Percentiles rank a stretch among this genome's conserved stretches.
Evolutionary conservation across 2,797 vertebrate species (phyloP).

Genomic region (Neosilurus mollespiculum): DNA sequence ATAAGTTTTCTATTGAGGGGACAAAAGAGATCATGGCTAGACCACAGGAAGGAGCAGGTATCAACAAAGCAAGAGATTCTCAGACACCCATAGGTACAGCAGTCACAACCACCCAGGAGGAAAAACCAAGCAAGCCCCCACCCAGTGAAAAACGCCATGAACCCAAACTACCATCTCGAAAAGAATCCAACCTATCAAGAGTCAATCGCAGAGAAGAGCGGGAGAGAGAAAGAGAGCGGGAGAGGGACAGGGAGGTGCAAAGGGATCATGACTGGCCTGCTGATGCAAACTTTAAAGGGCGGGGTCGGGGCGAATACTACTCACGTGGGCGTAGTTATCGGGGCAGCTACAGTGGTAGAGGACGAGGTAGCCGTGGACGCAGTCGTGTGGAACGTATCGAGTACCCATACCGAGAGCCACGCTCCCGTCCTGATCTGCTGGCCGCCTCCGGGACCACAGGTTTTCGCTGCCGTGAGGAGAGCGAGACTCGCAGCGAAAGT

Average conservation of each 20-base stretch:
- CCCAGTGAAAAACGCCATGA: slow-evolving; percentile 82
- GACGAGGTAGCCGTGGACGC: slow-evolving; percentile 83
- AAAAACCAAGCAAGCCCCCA: slow-evolving; percentile 80
- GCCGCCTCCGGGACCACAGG: slow-evolving; percentile 70
- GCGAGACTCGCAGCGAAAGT: slow-evolving; percentile 97
- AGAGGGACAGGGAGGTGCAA: slow-evolving; percentile 57
- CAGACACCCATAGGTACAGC: slow-evolving; percentile 68
- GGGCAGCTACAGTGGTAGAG: slow-evolving; percentile 89
- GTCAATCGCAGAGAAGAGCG: slow-evolving; percentile 89
- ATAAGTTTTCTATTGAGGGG: slow-evolving; percentile 69
- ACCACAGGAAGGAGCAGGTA: slow-evolving; percentile 56
- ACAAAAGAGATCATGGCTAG: slow-evolving; percentile 74
- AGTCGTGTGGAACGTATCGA: slow-evolving; percentile 90
- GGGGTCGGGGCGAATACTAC: slow-evolving; percentile 96
- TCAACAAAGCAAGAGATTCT: slow-evolving; percentile 67
- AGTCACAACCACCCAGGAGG: slow-evolving; percentile 80
- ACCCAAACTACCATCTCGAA: slow-evolving; percentile 74
- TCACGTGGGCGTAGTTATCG: slow-evolving; percentile 94
- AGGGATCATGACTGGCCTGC: slow-evolving; percentile 85
- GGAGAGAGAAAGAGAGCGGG: slow-evolving; percentile 71
- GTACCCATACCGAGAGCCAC: slow-evolving; percentile 87
- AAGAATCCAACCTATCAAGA: slow-evolving; percentile 84
- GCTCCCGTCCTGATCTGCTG: slow-evolving; percentile 80
- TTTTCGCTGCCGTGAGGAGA: slow-evolving; percentile 91
- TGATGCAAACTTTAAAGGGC: slow-evolving; percentile 86